These are phyloP conservation scores for Leguminivora glycinivorella DNA, from an alignment of 1,140 invertebrate species.

Conservation along the genomic window DNA sequence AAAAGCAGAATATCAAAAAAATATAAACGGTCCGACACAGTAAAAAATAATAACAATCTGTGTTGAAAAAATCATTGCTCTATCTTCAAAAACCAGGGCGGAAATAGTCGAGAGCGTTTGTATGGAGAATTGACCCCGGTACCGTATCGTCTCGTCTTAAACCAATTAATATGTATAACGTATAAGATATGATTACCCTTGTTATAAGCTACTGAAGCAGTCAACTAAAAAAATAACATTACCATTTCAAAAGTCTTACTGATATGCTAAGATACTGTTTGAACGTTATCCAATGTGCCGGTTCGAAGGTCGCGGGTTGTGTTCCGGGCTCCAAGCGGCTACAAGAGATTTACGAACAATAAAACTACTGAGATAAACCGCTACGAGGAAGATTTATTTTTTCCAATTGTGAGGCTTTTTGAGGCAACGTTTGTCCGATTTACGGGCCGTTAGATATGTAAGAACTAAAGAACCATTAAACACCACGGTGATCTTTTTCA, in stretches of 20 bases:
- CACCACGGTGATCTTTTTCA: not conserved
- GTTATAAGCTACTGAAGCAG: too few species aligned
- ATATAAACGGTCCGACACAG: too few species aligned
- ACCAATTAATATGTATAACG: too few species aligned
- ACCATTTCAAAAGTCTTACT: not conserved
- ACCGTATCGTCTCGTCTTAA: too few species aligned
- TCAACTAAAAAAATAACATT: too few species aligned
- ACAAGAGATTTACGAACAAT: slow-evolving; percentile 19
- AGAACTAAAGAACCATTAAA: not conserved
- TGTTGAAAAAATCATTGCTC: too few species aligned
- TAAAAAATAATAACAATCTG: too few species aligned
- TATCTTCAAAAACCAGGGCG: too few species aligned
- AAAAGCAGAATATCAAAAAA: too few species aligned
- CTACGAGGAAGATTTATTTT: slow-evolving; percentile 25
- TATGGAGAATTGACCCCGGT: too few species aligned
- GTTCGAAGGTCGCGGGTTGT: slow-evolving; percentile 11
- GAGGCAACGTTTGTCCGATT: slow-evolving; percentile 6
- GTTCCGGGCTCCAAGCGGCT: not conserved
- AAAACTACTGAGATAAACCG: slow-evolving; percentile 27
- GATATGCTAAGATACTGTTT: not conserved
- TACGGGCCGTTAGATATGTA: not conserved
- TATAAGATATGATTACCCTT: too few species aligned
- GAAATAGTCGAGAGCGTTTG: too few species aligned
- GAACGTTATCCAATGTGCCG: not conserved
- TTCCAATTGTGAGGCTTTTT: slow-evolving; percentile 21